Evolutionary conservation across 2,113 vertebrate genomes (phyloP).

Genomic region (Coptodon rendalli): DNA sequence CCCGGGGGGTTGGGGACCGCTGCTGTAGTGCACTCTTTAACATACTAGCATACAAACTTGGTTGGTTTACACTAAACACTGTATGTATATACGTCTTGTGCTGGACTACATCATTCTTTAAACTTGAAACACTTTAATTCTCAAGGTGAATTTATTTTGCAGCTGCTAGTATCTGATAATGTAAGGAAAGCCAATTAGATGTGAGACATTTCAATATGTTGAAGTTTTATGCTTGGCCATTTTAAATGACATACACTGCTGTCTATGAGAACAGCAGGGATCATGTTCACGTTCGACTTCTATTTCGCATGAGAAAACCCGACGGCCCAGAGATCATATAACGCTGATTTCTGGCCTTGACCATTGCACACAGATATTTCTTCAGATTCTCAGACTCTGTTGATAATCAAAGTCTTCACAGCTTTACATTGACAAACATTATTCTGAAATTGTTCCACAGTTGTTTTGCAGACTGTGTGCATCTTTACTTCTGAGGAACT

Average conservation of each 20-base stretch:
- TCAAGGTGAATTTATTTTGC: neutral
- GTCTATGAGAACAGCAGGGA: neutral
- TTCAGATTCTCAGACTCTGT: neutral
- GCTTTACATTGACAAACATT: neutral
- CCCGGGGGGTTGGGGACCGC: neutral
- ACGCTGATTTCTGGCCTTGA: neutral
- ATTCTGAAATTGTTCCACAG: neutral
- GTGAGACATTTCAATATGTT: neutral
- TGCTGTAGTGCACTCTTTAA: neutral
- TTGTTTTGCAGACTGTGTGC: neutral
- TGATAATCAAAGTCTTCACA: neutral
- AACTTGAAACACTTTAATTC: neutral
- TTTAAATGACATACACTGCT: neutral
- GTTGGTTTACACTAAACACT: neutral
- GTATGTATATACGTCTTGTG: neutral
- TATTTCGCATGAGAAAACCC: neutral
- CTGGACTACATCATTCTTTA: neutral
- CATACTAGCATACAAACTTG: neutral
- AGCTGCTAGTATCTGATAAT: neutral
- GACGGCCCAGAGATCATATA: neutral
- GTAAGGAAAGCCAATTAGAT: neutral
- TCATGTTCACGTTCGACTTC: neutral
- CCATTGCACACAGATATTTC: neutral
- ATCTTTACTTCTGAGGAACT: neutral
- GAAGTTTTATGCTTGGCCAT: neutral